Base-by-base conservation (phyloP, 1,140 invertebrate genomes). In the Listronotus oregonensis region DNA sequence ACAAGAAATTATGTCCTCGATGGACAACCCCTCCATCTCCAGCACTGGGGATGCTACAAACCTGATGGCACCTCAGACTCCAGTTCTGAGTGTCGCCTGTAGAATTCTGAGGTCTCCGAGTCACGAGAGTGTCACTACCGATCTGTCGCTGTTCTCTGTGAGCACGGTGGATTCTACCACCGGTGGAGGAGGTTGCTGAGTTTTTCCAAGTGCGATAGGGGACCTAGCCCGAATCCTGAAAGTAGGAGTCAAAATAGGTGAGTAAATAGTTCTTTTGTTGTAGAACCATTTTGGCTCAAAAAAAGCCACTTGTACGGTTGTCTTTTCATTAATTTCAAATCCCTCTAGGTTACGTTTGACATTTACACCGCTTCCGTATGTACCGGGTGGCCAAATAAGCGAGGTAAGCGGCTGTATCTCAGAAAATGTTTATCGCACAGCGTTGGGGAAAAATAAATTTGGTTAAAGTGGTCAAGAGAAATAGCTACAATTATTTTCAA, bases 91-190 rank as follows among this genome's bases (percentile, higher is more conserved):
- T 50, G 82, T 85, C 0, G 80, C 81, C 1, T 81, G 84, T 72
- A 80, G 87, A 12, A 89, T 92, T 79, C 81, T 91, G 15, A 83
- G 90, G 17, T 92, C 90, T 6, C 90, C 91, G 2, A 91, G 89
- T 37, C 90, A 90, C 76, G 91, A 93, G 78, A 90, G 88, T 15
- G 89, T 93, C 66, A 91, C 90, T 6, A 93, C 90, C 2, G 91
- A 93, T 75, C 77, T 93, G 32, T 92, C 90, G 0, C 79, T 92
- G 54, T 90, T 92, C 77, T 91, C 90, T 43, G 86, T 93, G 6
- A 91, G 89, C 0, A 91, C 90, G 4, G 83, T 86, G 3, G 86
- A 88, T 0, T 88, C 87, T 5, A 88, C 90, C 56, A 80, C 82
- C 3, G 80, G 84, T 3, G 78, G 75, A 6, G 79, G 57, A 80